Conservation (phyloP, 2,113 vertebrate genomes). For the Mandrillus leucophaeus region DNA sequence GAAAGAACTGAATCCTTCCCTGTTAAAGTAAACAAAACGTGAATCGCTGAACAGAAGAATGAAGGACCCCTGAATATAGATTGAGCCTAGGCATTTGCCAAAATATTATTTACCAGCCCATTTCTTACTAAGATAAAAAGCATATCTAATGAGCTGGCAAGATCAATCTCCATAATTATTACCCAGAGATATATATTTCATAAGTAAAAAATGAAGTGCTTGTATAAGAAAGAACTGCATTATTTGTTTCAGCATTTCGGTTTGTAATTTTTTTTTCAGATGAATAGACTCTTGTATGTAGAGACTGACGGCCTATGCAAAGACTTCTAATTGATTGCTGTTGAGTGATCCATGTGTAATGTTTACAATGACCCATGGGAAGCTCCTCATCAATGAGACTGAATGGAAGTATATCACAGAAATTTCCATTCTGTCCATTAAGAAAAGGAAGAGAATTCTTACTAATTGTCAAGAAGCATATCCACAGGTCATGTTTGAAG, state of each 20-base stretch:
- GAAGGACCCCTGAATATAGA: not conserved
- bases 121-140: not conserved
- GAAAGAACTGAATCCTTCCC: not conserved
- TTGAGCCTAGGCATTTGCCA: not conserved
- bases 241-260: not conserved
- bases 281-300: not conserved
- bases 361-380: not conserved
- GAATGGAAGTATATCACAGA: not conserved
- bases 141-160: not conserved
- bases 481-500: not conserved
- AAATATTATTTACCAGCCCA: not conserved
- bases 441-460: not conserved
- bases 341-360: not conserved
- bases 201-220: slow-evolving; percentile 14
- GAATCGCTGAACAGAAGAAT: not conserved
- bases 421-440: not conserved
- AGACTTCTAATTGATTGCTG: not conserved
- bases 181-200: not conserved
- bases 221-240: not conserved
- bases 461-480: not conserved
- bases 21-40: not conserved
- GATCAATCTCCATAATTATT: not conserved
- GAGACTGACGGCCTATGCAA: not conserved
- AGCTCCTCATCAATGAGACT: not conserved
- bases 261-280: not conserved